Base-by-base conservation (phyloP, 2,888 invertebrate genomes). In the Fragum sueziense region DNA sequence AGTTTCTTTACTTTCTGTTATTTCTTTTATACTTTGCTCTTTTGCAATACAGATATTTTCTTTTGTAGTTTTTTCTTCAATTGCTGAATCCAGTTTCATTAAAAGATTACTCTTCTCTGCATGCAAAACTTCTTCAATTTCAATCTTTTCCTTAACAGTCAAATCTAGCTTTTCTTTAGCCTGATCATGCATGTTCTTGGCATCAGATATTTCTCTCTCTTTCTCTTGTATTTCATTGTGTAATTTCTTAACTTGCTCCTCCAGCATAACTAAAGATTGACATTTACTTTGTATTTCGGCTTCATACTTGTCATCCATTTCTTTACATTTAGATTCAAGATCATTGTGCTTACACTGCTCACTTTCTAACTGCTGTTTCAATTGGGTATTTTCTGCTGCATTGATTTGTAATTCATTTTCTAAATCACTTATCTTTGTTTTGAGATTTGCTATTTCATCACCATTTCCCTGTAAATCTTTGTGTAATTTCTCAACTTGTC, bases 31-130 rank as follows among this genome's bases (percentile, higher is more conserved):
- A 7, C 33, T 25, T 37, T 20, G 11, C 20, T 70, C 62, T 41
- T 37, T 71, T 31, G 67, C 71, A 59, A n/a, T n/a, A 34, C 65
- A 65, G 14, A n/a, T 34, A 27, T 37, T 37, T 37, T 65, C 65
- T 25, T 41, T 65, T 25, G 17, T 7, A 9, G 14, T 41, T 25
- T 34, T 41, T 3, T 41, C 65, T 41, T 37, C 41, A 37, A 20
- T 37, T 17, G 34, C 41, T 1, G 11, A 22, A 22, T 65, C 14
- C 1, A 65, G 34, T 2, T 65, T 20, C 17, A 22, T 34, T 27
- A 22, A 11, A 6, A 65, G n/a, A 22, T 22, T 17, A 4, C 22
- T 9, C 41, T 65, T 41, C 17, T 20, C n/a, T 34, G 25, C 22
- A 20, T 25, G 9, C 22, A 65, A 41, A 9, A 20, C 11, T 11